Percentiles rank a stretch among this genome's conserved stretches.
Conservation (phyloP, 2,113 vertebrate genomes). For the Strix aluco region DNA sequence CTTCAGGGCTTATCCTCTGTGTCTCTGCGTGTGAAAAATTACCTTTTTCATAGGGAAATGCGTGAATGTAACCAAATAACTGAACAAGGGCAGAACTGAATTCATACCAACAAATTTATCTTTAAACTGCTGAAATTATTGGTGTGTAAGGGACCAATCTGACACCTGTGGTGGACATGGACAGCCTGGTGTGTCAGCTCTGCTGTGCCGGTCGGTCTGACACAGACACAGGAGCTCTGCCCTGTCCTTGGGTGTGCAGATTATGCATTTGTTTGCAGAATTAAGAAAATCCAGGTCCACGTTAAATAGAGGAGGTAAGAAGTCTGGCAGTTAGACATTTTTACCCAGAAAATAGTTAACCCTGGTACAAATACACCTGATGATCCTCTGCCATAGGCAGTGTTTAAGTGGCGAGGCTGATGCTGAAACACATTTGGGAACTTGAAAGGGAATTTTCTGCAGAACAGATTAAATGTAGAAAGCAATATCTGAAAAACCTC, state of each 20-base stretch:
- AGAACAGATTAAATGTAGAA: background rate
- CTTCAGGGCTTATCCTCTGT: background rate
- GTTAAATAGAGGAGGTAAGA: background rate
- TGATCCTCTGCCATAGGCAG: background rate
- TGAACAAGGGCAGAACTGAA: background rate
- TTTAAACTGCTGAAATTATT: background rate
- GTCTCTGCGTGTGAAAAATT: background rate
- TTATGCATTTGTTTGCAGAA: background rate
- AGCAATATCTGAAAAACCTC: background rate
- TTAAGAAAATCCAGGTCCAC: background rate
- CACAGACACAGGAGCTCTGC: background rate
- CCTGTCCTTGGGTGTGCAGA: accelerated
- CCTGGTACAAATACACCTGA: too few species aligned
- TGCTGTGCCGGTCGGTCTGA: accelerated
- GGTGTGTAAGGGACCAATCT: background rate
- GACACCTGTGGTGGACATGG: too few species aligned
- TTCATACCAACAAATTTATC: background rate
- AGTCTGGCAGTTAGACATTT: background rate
- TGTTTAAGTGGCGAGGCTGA: background rate
- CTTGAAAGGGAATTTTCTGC: background rate
- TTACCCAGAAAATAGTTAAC: too few species aligned
- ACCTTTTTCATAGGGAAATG: background rate
- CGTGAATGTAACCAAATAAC: background rate
- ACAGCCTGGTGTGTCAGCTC: background rate
- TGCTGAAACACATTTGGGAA: background rate